phyloP scores from a whole-genome alignment of 2,113 vertebrate species.

The Probosciger aterrimus region DNA sequence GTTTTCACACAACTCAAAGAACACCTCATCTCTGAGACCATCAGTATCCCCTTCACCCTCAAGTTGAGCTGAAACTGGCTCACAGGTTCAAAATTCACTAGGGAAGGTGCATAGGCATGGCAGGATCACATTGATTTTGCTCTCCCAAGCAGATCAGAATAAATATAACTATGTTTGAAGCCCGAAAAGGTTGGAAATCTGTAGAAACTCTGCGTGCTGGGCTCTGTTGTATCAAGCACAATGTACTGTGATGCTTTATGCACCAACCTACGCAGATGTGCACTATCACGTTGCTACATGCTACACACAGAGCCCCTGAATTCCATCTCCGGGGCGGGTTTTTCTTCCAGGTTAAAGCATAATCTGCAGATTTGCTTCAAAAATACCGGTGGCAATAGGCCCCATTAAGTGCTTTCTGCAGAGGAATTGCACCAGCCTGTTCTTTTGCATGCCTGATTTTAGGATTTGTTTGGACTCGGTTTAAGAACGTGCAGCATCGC shows the following conservation, averaged over 20 bases:
- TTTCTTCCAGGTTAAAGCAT: slow-evolving; percentile 14
- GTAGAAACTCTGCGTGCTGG: background rate
- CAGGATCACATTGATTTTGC: background rate
- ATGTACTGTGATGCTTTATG: background rate
- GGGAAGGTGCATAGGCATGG: background rate
- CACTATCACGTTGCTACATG: background rate
- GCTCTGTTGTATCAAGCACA: background rate
- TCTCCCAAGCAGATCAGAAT: background rate
- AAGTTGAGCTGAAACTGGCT: background rate
- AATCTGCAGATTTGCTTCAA: slow-evolving; percentile 1
- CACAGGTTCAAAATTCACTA: background rate
- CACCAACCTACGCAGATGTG: background rate
- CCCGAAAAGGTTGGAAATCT: background rate
- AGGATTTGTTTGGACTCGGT: background rate
- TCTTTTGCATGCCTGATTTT: background rate
- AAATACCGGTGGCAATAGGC: background rate
- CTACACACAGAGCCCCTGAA: background rate
- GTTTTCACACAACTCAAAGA: slow-evolving; percentile 38
- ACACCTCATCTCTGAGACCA: background rate
- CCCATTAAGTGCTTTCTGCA: background rate
- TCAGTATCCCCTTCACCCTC: background rate
- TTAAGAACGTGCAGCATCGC: fast-evolving
- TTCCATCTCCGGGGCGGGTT: slow-evolving; percentile 16
- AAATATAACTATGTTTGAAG: background rate
- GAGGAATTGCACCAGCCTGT: background rate